Percentiles rank a stretch among this genome's conserved stretches.
Conservation (phyloP, 2,888 invertebrate species). For the Cataglyphis livida region DNA sequence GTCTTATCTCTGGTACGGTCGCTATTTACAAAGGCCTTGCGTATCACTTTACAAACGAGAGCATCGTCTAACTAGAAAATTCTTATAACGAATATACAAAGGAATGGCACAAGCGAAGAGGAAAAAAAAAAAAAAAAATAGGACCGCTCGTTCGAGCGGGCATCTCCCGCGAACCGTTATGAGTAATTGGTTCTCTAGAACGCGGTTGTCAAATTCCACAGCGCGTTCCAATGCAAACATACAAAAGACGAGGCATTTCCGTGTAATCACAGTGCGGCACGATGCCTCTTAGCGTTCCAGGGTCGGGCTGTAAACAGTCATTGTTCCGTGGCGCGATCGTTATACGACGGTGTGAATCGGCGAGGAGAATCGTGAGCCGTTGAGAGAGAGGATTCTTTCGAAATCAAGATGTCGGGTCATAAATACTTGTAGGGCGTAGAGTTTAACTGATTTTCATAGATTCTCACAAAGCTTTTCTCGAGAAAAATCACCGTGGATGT, state of each 20-base stretch:
- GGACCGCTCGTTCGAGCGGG: conserved; percentile 42
- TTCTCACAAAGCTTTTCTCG: not conserved
- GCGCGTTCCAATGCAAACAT: conserved; percentile 69
- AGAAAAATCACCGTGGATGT: conserved; percentile 14
- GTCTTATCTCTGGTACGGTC: conserved; percentile 56
- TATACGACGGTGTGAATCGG: conserved; percentile 58
- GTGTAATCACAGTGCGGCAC: conserved; percentile 62
- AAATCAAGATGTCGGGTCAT: conserved; percentile 34
- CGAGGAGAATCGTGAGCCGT: conserved; percentile 55
- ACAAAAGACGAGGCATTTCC: conserved; percentile 71
- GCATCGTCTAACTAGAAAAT: not conserved
- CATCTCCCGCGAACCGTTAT: conserved; percentile 70
- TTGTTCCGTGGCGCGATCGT: conserved; percentile 62
- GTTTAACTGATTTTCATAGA: conserved; percentile 33
- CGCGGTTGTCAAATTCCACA: conserved; percentile 71
- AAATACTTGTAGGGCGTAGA: conserved; percentile 31
- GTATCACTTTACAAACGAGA: conserved; percentile 28
- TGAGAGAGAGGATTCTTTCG: conserved; percentile 29
- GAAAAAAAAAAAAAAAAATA: conserved; percentile 20
- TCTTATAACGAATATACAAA: conserved; percentile 17
- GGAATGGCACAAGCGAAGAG: not conserved
- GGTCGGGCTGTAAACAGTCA: conserved; percentile 60
- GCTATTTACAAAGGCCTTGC: conserved; percentile 13
- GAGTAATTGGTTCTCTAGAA: conserved; percentile 74
- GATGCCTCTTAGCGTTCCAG: conserved; percentile 59